These are phyloP conservation scores for Habroteleia sp. DNA, from an alignment of 2,888 invertebrate species.

Conservation along the genomic window DNA sequence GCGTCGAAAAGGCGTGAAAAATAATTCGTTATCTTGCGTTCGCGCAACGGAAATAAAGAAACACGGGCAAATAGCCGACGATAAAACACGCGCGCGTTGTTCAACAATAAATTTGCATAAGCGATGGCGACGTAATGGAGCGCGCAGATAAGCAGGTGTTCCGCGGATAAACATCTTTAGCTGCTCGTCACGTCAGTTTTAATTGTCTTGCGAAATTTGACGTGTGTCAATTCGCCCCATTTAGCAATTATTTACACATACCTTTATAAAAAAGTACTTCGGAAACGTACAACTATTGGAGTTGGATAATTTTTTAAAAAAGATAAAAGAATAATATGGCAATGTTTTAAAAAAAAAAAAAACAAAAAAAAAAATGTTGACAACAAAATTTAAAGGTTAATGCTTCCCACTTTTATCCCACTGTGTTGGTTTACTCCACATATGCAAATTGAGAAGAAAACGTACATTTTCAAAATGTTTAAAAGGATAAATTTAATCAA, in stretches of 20 bases:
- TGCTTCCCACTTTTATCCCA: too few relatives aligned
- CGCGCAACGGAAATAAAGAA: conserved; percentile 36
- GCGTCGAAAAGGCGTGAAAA: conserved; percentile 44
- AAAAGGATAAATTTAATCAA: too few relatives aligned
- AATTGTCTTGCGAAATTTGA: conserved; percentile 33
- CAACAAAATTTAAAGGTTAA: too few relatives aligned
- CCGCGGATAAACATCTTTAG: conserved; percentile 34
- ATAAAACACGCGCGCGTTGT: conserved; percentile 25
- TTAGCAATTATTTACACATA: neutral
- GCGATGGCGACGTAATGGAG: conserved; percentile 42
- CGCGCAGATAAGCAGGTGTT: conserved; percentile 48
- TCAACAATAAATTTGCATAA: conserved; percentile 50
- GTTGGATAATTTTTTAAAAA: too few relatives aligned
- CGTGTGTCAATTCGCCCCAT: conserved; percentile 6
- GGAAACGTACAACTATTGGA: too few relatives aligned
- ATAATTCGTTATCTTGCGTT: conserved; percentile 32
- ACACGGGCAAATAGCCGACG: neutral
- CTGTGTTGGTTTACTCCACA: too few relatives aligned
- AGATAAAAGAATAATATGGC: too few relatives aligned
- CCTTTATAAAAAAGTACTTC: too few relatives aligned
- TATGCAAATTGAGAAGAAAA: too few relatives aligned
- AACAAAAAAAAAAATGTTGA: too few relatives aligned
- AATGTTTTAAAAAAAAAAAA: too few relatives aligned
- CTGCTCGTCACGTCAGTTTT: conserved; percentile 21
- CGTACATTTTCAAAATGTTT: too few relatives aligned